These are phyloP conservation scores for Lepidothrix coronata DNA, from an alignment of 2,113 vertebrate species.

Conservation along the genomic window DNA sequence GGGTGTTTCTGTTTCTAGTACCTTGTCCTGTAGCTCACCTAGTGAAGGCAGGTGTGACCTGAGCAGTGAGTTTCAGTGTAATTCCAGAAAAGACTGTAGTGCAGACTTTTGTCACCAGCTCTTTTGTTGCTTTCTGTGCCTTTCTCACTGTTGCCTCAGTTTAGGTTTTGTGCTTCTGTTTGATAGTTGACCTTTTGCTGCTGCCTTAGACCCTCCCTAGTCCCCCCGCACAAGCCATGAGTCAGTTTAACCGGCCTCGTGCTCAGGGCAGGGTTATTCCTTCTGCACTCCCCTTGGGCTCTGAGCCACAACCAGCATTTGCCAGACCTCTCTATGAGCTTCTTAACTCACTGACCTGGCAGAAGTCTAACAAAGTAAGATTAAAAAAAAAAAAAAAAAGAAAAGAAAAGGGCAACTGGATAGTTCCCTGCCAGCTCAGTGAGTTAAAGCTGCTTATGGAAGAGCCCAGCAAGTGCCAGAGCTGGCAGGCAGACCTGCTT, in stretches of 20 bases:
- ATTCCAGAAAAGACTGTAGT: background rate
- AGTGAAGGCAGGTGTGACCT: background rate
- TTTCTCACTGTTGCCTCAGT: background rate
- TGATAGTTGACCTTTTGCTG: background rate
- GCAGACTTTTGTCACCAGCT: background rate
- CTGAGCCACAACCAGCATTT: background rate
- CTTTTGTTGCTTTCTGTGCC: background rate
- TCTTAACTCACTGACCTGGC: background rate
- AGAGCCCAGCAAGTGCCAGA: background rate
- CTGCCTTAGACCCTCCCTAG: background rate
- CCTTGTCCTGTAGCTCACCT: background rate
- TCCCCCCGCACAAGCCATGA: accelerated
- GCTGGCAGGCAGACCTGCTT: background rate
- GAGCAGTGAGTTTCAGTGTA: background rate
- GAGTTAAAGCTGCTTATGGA: background rate
- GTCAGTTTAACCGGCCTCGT: accelerated
- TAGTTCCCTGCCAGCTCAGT: background rate
- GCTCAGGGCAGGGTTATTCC: background rate
- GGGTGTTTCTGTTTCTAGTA: background rate
- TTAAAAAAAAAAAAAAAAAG: background rate
- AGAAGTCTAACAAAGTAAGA: background rate
- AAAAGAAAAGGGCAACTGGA: background rate
- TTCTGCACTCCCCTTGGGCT: background rate
- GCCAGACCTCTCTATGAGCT: background rate
- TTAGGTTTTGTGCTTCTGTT: background rate